Conservation (phyloP, 2,113 vertebrate genomes). For the Circaetus gallicus region DNA sequence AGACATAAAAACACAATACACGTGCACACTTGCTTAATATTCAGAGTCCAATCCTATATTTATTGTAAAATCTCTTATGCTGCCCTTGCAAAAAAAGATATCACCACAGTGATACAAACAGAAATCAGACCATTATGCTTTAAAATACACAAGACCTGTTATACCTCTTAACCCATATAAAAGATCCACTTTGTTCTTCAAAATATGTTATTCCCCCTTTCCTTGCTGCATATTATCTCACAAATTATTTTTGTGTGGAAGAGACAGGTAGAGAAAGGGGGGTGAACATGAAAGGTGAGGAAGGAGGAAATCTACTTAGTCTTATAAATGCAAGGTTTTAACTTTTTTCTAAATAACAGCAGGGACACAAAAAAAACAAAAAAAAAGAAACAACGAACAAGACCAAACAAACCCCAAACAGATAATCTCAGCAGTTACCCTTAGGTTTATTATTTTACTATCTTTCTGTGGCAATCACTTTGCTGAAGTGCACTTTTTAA, state of each 20-base stretch:
- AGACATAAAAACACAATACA: not conserved
- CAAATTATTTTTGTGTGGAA: not conserved
- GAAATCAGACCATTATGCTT: not conserved
- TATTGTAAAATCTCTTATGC: not conserved
- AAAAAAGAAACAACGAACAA: rapidly evolving
- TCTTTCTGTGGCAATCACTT: not conserved
- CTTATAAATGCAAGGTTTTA: not conserved
- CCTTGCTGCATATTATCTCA: not conserved
- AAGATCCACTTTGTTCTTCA: not conserved
- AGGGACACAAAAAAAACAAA: not conserved
- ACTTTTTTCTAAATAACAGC: not conserved
- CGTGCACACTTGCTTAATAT: not conserved
- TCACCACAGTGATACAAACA: not conserved
- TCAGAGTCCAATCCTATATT: not conserved
- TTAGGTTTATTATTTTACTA: not conserved
- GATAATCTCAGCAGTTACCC: not conserved
- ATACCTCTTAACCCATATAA: not conserved
- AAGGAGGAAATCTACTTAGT: not conserved
- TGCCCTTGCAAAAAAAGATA: not conserved
- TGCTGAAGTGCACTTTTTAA: not conserved
- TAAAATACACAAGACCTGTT: not conserved
- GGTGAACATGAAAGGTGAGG: not conserved
- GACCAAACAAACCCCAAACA: not conserved
- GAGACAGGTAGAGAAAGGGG: not conserved
- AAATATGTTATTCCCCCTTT: not conserved